phyloP scores from a whole-genome alignment of 1,140 invertebrate genomes.

The Drosophila takahashii region DNA sequence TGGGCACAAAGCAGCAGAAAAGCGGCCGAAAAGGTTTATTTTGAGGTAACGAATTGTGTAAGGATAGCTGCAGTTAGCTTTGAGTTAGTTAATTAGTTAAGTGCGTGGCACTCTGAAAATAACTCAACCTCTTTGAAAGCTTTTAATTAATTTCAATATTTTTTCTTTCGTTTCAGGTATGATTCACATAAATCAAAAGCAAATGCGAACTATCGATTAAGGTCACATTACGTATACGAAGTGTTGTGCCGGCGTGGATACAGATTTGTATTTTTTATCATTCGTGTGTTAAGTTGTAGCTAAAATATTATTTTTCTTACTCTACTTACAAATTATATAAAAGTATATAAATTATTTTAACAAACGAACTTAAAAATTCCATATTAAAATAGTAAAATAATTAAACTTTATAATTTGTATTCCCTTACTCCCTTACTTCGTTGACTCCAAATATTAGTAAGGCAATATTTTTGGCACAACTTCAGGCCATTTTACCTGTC shows the following conservation, averaged over 20 bases:
- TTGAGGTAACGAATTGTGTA: slow-evolving; percentile 9
- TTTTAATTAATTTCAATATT: slow-evolving; percentile 55
- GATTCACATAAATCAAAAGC: slow-evolving; percentile 22
- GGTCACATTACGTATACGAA: slow-evolving; percentile 57
- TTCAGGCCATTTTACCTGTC: neutral
- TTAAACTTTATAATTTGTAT: no score
- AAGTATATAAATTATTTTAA: no score
- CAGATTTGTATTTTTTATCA: neutral
- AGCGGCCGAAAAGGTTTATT: slow-evolving; percentile 30
- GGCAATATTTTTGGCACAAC: no score
- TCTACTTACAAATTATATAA: no score
- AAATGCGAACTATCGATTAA: slow-evolving; percentile 67
- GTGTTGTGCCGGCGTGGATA: slow-evolving; percentile 3
- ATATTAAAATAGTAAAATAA: no score
- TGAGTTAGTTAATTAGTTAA: slow-evolving; percentile 69
- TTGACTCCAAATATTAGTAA: no score
- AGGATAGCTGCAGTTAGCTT: slow-evolving; percentile 25
- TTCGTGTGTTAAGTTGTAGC: slow-evolving; percentile 6
- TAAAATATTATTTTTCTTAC: neutral
- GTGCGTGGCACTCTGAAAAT: slow-evolving; percentile 44
- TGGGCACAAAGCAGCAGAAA: slow-evolving; percentile 32
- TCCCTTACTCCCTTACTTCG: no score
- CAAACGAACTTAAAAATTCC: no score
- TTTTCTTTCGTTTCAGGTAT: slow-evolving; percentile 61
- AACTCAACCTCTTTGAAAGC: slow-evolving; percentile 2